A percentile compares a stretch with the other conserved stretches of the same genome.
Conservation (phyloP, 2,888 invertebrate species). For the Trachelus troglodyta region DNA sequence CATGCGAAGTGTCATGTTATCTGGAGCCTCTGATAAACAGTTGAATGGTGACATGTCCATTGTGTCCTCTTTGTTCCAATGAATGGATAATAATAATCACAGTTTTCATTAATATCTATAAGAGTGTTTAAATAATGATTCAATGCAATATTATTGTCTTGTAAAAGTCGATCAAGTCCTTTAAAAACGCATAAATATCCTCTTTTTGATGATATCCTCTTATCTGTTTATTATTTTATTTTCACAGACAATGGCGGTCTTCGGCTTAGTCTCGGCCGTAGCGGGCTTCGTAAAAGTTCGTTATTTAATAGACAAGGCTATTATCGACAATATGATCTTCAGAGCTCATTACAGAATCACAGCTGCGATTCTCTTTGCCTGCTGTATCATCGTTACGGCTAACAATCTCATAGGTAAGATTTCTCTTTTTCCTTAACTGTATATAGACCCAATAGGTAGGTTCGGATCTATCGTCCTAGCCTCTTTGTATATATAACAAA, state of each 20-base stretch:
- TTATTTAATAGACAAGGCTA: conserved; percentile 87
- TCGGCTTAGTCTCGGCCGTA: conserved; percentile 87
- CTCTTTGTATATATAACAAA: not conserved
- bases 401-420: conserved; percentile 89
- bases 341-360: conserved; percentile 90
- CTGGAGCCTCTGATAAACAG: not conserved
- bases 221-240: conserved; percentile 19
- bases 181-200: too few relatives aligned
- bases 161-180: too few relatives aligned
- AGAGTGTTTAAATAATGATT: not conserved
- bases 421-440: conserved; percentile 17
- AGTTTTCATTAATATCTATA: not conserved
- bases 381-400: conserved; percentile 89
- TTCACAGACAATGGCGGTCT: conserved; percentile 76
- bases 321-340: conserved; percentile 91
- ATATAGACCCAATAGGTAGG: not conserved
- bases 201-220: too few relatives aligned
- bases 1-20: too few relatives aligned
- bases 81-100: not conserved
- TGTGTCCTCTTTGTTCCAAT: not conserved
- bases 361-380: conserved; percentile 85
- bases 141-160: not conserved
- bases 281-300: conserved; percentile 92
- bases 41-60: not conserved
- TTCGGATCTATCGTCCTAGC: not conserved